These are phyloP conservation scores for Willowsia nigromaculata DNA, from an alignment of 2,888 invertebrate genomes.

Conservation along the genomic window DNA sequence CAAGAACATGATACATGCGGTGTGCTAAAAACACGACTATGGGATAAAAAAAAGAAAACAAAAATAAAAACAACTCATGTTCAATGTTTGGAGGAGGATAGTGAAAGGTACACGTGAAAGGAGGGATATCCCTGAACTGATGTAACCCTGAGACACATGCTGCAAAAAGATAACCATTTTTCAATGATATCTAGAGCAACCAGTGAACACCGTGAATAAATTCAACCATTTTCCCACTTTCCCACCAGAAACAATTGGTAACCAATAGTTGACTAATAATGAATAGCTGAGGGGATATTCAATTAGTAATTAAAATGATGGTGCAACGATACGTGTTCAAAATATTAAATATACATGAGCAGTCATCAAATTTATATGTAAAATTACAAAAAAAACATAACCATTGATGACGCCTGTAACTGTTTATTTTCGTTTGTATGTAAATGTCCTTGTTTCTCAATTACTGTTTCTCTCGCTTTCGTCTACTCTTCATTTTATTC, in stretches of 20 bases:
- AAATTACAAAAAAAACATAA: too few species aligned
- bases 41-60: not conserved
- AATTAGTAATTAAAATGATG: not conserved
- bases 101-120: not conserved
- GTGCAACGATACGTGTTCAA: constrained; percentile 1
- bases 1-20: constrained; percentile 12
- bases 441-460: too few species aligned
- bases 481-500: too few species aligned
- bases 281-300: not conserved
- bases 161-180: not conserved
- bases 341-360: not conserved
- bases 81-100: not conserved
- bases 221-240: not conserved
- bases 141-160: not conserved
- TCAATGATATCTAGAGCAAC: not conserved
- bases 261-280: not conserved
- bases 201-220: not conserved
- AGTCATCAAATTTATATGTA: not conserved
- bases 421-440: too few species aligned
- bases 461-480: too few species aligned
- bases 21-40: not conserved
- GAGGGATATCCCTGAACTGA: not conserved
- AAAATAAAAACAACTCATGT: not conserved
- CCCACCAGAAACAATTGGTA: not conserved
- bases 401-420: too few species aligned